Evolutionary conservation across 2,113 vertebrate genomes (phyloP).

Genomic region (Bostrychus sinensis): DNA sequence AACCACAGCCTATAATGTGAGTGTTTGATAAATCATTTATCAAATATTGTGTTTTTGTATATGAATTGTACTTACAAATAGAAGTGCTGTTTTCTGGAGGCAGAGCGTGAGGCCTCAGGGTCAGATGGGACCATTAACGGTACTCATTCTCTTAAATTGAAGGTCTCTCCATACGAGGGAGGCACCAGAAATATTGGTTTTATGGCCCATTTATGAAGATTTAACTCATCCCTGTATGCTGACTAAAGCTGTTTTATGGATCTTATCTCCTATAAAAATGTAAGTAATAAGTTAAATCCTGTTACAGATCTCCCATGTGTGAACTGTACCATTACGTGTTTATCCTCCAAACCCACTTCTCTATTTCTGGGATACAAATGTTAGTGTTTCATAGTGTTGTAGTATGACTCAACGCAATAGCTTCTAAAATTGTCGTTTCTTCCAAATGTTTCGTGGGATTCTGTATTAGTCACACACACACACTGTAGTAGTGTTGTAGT

Average conservation of each 20-base stretch:
- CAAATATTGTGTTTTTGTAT: constrained; percentile 4
- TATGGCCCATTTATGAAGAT: constrained; percentile 1
- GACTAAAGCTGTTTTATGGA: neutral
- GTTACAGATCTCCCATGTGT: neutral
- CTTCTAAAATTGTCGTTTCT: constrained; percentile 31
- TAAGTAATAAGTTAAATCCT: neutral
- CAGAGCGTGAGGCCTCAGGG: neutral
- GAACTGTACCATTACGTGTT: neutral
- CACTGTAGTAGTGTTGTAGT: constrained; percentile 38
- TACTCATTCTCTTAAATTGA: neutral
- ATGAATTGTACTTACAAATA: neutral
- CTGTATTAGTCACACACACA: constrained; percentile 48
- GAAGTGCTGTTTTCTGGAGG: constrained; percentile 7
- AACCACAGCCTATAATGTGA: neutral
- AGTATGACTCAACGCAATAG: constrained; percentile 43
- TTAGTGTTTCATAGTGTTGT: constrained; percentile 25
- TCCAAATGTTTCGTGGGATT: constrained; percentile 51
- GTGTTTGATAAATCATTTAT: neutral
- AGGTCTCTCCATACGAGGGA: neutral
- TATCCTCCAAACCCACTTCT: constrained; percentile 10
- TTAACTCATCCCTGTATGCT: neutral
- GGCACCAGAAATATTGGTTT: neutral
- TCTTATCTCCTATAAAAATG: neutral
- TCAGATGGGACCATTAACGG: constrained; percentile 9
- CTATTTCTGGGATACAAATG: constrained; percentile 20